Evolutionary conservation across 1,140 invertebrate species (phyloP).

Genomic region (Drosophila persimilis): DNA sequence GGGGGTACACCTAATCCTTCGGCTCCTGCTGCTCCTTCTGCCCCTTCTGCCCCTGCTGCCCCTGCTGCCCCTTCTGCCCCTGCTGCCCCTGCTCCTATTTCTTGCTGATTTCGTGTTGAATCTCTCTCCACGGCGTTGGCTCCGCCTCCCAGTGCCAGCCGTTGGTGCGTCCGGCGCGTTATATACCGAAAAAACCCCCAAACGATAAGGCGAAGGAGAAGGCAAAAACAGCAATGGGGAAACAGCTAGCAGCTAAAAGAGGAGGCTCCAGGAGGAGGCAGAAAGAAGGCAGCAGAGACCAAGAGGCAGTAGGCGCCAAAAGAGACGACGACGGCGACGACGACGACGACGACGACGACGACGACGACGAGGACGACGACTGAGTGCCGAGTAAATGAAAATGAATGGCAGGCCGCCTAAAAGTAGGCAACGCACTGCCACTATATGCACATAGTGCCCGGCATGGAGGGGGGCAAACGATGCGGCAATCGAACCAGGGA

Average conservation of each 20-base stretch:
- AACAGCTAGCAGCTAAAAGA: neutral
- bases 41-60: neutral
- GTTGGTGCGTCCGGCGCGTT: slow-evolving; percentile 71
- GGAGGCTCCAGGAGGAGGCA: slow-evolving; percentile 24
- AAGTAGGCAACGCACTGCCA: slow-evolving; percentile 62
- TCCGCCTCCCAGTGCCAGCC: slow-evolving; percentile 66
- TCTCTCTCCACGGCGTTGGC: slow-evolving; percentile 43
- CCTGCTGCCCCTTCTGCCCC: neutral
- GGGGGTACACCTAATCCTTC: slow-evolving; percentile 3
- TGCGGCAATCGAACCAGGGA: neutral
- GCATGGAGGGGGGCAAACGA: slow-evolving; percentile 3
- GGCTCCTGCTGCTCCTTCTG: neutral
- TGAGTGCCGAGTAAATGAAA: slow-evolving; percentile 71
- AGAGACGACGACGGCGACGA: slow-evolving; percentile 22
- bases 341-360: neutral
- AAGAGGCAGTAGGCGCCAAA: slow-evolving; percentile 22
- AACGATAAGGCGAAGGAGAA: slow-evolving; percentile 64
- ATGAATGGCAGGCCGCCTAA: slow-evolving; percentile 74
- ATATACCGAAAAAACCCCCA: slow-evolving; percentile 70
- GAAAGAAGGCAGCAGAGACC: slow-evolving; percentile 9
- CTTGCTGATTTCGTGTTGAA: slow-evolving; percentile 1
- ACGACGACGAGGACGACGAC: slow-evolving; percentile 1
- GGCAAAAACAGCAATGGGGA: no score
- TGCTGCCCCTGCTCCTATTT: neutral
- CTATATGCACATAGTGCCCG: slow-evolving; percentile 1